Evolutionary conservation across 2,888 invertebrate genomes (phyloP).

Genomic region (Brachypterus glaber): DNA sequence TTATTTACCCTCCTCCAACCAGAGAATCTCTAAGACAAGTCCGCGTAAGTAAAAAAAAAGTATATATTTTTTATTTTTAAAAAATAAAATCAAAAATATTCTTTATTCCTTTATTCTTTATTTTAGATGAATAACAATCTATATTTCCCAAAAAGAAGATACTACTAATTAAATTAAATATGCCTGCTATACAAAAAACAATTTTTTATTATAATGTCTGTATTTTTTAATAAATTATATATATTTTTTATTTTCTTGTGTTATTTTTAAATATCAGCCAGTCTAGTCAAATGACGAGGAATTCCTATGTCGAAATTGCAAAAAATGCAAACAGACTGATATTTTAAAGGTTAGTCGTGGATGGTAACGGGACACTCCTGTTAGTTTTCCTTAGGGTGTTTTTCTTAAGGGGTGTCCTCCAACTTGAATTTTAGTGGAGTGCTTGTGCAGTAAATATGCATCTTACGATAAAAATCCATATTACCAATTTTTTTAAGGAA

Average conservation of each 20-base stretch:
- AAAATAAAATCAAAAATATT: constrained; percentile 1
- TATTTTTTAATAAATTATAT: background rate
- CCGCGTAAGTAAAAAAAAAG: constrained; percentile 17
- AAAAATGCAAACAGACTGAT: no score
- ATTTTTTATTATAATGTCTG: background rate
- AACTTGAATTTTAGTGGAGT: no score
- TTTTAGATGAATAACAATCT: constrained; percentile 27
- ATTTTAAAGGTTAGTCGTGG: no score
- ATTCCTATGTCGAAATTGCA: no score
- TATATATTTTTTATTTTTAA: constrained; percentile 7
- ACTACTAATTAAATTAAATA: background rate
- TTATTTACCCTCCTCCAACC: constrained; percentile 26
- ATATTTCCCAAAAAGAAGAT: constrained; percentile 17
- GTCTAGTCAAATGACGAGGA: no score
- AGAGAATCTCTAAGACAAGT: constrained; percentile 20
- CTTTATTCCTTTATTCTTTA: constrained; percentile 9
- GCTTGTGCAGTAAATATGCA: no score
- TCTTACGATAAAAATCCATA: no score
- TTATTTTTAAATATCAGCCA: no score
- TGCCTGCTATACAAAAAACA: background rate
- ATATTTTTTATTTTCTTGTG: background rate
- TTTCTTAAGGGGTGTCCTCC: no score
- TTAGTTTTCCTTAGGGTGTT: no score
- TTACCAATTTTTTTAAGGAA: no score
- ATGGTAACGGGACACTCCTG: no score